Evolutionary conservation across 1,140 invertebrate species (phyloP).

Genomic region (Neodiprion lecontei): DNA sequence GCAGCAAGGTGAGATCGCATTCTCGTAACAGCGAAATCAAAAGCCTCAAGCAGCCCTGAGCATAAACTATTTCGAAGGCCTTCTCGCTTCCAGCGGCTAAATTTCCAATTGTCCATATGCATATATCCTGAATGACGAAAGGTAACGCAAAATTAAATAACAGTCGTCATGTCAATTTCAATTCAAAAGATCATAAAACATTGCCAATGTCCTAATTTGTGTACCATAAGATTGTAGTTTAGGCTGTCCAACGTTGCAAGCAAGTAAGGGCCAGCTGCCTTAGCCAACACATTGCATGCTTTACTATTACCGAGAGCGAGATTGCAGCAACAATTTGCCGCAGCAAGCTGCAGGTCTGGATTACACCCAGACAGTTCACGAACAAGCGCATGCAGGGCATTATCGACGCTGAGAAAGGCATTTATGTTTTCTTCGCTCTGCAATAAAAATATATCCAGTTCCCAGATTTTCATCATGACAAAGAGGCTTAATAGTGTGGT

Average conservation of each 20-base stretch:
- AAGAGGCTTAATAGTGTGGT: slow-evolving; percentile 8
- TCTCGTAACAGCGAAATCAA: slow-evolving; percentile 43
- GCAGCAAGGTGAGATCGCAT: slow-evolving; percentile 37
- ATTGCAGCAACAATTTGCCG: slow-evolving; percentile 58
- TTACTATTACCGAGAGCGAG: slow-evolving; percentile 54
- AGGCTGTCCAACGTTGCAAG: slow-evolving; percentile 48
- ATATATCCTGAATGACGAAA: slow-evolving; percentile 44
- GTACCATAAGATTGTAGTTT: slow-evolving; percentile 51
- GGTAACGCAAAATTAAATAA: too few relatives aligned
- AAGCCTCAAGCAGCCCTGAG: slow-evolving; percentile 46
- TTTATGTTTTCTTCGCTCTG: slow-evolving; percentile 52
- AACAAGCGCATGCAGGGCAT: slow-evolving; percentile 44
- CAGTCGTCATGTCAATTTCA: not conserved
- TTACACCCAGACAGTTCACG: slow-evolving; percentile 51
- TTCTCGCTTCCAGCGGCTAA: slow-evolving; percentile 41
- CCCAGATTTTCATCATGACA: too few relatives aligned
- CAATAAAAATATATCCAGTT: slow-evolving; percentile 19
- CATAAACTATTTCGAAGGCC: slow-evolving; percentile 44
- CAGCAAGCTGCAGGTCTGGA: slow-evolving; percentile 45
- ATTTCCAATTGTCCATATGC: slow-evolving; percentile 56
- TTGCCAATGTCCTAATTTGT: not conserved
- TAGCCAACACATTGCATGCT: slow-evolving; percentile 47
- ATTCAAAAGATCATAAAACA: slow-evolving; percentile 5
- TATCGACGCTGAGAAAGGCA: slow-evolving; percentile 47
- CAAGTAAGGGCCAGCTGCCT: slow-evolving; percentile 50